Base-by-base conservation (phyloP, 1,140 invertebrate species). In the Sinonovacula constricta region DNA sequence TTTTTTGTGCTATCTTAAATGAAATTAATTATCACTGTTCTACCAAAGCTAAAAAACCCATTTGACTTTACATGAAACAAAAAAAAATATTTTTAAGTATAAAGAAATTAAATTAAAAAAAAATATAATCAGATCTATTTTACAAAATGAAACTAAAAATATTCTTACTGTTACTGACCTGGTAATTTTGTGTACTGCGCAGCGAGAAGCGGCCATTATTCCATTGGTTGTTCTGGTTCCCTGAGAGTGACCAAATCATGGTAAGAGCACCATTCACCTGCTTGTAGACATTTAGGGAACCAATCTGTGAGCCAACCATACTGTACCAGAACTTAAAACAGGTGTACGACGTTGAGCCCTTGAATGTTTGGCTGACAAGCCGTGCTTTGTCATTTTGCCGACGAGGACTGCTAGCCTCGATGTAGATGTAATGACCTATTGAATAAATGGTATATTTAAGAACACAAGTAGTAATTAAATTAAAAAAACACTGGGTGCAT, bases 261-360 rank as follows among this genome's bases (percentile, higher is more conserved):
- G 31, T 71, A 0, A 33, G 74, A 10, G 66, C 59, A 14, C 71
- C 31, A 33, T 56, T 77, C 26, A 24, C 67, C 60, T 4, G 65
- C 24, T 51, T 76, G 51, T 82, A 84, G 18, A 78, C 45, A 22
- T 85, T 87, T 10, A 89, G 80, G 14, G 81, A 80, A n/a, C 87
- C 88, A 26, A 88, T 86, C 18, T 70, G 62, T 1, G 2, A 28
- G 0, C 95, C 95, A 82, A 93, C 95, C 95, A 96, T 96, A 85
- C 96, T 95, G 84, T 92, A 94, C 92, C 93, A 96, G 86, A 96
- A 95, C 14, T 65, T 67, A 7, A 89, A 71, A 79, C 88, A 89
- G 34, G 93, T 68, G 63, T 51, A 93, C 18, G 60, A 68, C 53
- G 24, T 67, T 28, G 49, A 74, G 36, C 81, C 82, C 14, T 60